Percentiles rank a stretch among this genome's conserved stretches.
Evolutionary conservation across 2,797 vertebrate genomes (phyloP).

Genomic region (Melanogrammus aeglefinus): DNA sequence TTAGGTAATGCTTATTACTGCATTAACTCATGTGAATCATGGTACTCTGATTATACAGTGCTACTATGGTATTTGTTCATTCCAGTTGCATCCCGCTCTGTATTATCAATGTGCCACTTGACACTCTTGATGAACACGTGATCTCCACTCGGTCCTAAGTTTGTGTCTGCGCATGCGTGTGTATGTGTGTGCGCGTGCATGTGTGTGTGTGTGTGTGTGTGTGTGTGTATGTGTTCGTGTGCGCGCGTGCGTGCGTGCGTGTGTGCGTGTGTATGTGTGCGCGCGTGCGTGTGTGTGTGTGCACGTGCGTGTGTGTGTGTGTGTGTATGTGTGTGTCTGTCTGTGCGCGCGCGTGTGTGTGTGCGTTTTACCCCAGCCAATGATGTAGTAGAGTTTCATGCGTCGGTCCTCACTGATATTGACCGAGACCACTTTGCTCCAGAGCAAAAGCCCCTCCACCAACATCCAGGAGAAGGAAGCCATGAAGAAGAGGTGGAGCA

Average conservation of each 20-base stretch:
- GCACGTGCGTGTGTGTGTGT: no score
- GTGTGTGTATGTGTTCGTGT: not conserved
- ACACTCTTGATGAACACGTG: no score
- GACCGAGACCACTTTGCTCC: conserved; percentile 91
- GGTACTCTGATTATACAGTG: no score
- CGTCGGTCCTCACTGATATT: conserved; percentile 84
- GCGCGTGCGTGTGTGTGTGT: not conserved
- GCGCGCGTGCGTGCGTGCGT: not conserved
- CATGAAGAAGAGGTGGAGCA: conserved; percentile 90
- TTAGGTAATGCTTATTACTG: no score
- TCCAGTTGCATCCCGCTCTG: no score
- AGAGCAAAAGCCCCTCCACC: conserved; percentile 89
- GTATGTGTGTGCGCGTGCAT: no score
- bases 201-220: no score
- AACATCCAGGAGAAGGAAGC: conserved; percentile 94
- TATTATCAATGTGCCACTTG: no score
- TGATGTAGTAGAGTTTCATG: conserved; percentile 84
- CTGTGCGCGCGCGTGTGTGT: not conserved
- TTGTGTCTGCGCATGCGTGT: not conserved
- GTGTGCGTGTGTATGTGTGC: no score
- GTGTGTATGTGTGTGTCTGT: not conserved
- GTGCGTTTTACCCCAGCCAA: conserved; percentile 85
- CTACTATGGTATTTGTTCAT: not conserved
- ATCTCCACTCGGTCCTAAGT: no score
- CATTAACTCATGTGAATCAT: no score